phyloP scores from a whole-genome alignment of 2,113 vertebrate genomes.

The Helogale parvula region DNA sequence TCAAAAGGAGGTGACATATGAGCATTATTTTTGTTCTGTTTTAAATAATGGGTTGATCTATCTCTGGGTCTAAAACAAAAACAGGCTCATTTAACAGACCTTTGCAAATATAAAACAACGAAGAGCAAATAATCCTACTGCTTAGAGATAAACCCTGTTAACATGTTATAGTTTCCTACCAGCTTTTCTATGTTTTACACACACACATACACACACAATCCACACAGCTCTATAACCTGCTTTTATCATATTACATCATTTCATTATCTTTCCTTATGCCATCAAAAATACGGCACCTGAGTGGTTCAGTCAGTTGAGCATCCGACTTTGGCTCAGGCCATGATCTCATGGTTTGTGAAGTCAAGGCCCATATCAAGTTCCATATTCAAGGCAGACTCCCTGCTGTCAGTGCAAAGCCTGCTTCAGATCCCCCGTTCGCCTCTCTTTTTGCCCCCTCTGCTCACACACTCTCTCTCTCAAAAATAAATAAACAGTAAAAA shows the following conservation, averaged over 20 bases:
- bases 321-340: too few relatives aligned
- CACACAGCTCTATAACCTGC: not conserved
- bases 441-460: too few relatives aligned
- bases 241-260: not conserved
- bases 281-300: not conserved
- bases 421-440: too few relatives aligned
- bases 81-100: not conserved
- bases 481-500: not conserved
- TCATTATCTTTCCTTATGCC: not conserved
- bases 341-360: too few relatives aligned
- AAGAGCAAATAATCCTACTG: not conserved
- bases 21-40: not conserved
- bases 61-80: slow-evolving; percentile 34
- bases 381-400: too few relatives aligned
- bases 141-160: slow-evolving; percentile 23
- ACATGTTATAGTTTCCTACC: not conserved
- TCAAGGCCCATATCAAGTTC: too few relatives aligned
- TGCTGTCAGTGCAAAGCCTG: too few relatives aligned
- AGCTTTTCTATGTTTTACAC: not conserved
- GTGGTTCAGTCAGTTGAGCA: too few relatives aligned
- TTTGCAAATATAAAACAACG: not conserved
- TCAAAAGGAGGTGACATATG: not conserved
- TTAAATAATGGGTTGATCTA: not conserved
- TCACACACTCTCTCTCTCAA: too few relatives aligned
- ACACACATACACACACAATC: not conserved